Evolutionary conservation across 1,140 invertebrate species (phyloP), one percentile per base, ranked within the genome.

Genomic region (fruit fly (Drosophila melanogaster)): DNA sequence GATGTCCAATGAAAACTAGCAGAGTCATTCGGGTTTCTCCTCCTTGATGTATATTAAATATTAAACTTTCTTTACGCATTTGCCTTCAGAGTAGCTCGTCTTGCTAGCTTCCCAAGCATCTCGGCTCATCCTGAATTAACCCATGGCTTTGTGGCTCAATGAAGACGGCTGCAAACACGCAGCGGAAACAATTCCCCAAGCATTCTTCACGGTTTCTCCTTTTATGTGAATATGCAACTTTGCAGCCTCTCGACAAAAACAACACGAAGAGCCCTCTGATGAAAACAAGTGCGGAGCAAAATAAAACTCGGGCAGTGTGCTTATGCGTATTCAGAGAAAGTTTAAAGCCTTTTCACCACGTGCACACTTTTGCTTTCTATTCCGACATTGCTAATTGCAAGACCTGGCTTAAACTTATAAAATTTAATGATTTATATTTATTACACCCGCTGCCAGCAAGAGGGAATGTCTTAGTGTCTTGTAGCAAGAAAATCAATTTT

Each of bases 401-500:
- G 24, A 24, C 38, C 66, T 55, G 49, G 40, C 8, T 70, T 69
- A 56, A 70, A 59, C 59, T 50, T 50, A 56, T 74, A 49, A 17
- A 75, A 65, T 55, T 65, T 41, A 62, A 50, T 37, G 57, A 69
- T 60, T 64, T 43, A 64, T 54, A 30, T 8, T 30, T 30, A 30
- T 43, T 57, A 43, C 40, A 37, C 24, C 19, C 38, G 47, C 54
- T 50, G 65, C 56, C 76, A 66, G 44, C 12, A 62, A 49, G 44
- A 74, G 49, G 17, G 24, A 19, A 60, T 15, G 33, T 59, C 41
- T 26, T 37, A 19, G 26, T 38, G 11, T 22, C 19, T 44, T 38
- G 64, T 66, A 67, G 47, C 33, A 77, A 3, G 73, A 81, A 81
- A 85, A 81, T 75, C 81, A 78, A 86, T 85, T 81, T 85, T 57